phyloP scores from a whole-genome alignment of 2,113 vertebrate genomes.

The Emydocephalus ijimae region DNA sequence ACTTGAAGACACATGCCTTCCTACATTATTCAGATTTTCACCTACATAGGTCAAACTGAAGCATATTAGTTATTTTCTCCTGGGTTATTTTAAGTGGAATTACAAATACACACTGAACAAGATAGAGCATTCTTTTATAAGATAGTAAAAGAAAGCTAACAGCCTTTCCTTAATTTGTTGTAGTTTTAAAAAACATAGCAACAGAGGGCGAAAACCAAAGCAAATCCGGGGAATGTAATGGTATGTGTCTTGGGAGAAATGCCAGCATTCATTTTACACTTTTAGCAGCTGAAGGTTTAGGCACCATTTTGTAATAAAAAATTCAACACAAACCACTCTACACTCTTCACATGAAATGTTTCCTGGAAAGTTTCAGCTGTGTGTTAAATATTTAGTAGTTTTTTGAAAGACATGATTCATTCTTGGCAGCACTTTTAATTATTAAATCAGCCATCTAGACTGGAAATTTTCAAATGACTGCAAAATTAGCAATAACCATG shows the following conservation, averaged over 20 bases:
- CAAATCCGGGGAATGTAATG: background rate
- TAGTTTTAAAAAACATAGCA: background rate
- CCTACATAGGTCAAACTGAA: constrained; percentile 22
- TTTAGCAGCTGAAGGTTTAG: constrained; percentile 7
- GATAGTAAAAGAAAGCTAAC: background rate
- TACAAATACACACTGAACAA: background rate
- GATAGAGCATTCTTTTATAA: background rate
- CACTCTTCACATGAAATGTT: constrained; percentile 31
- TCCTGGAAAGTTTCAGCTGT: constrained; percentile 42
- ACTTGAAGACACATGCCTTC: constrained; percentile 7
- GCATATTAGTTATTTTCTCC: background rate
- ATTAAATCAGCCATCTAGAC: constrained; percentile 2
- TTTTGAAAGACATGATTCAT: constrained; percentile 28
- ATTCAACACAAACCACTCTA: constrained; percentile 30
- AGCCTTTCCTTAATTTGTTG: constrained; percentile 1
- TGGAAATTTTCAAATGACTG: background rate
- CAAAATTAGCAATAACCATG: background rate
- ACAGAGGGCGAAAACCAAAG: background rate
- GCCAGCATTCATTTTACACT: constrained; percentile 11
- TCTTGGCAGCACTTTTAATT: constrained; percentile 10
- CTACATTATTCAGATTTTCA: constrained; percentile 3
- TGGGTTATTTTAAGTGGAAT: background rate
- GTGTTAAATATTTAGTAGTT: constrained; percentile 31
- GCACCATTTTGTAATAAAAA: constrained; percentile 38
- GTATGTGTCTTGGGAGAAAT: background rate